Percentiles rank a stretch among this genome's conserved stretches.
Evolutionary conservation across 2,797 vertebrate species (phyloP).

Genomic region (Ctenochaetus hawaiiensis): DNA sequence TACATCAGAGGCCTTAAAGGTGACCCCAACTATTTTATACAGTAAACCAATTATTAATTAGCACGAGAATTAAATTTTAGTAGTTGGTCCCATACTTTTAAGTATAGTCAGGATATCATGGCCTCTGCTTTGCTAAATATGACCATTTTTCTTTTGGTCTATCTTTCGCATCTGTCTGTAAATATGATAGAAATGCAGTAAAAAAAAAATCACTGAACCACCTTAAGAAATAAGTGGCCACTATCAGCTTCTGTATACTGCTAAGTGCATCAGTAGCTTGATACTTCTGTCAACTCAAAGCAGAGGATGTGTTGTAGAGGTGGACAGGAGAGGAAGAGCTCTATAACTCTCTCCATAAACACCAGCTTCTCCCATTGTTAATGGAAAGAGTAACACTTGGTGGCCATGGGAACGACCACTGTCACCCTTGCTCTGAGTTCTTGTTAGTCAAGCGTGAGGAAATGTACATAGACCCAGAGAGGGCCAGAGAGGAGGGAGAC

Average conservation of each 20-base stretch:
- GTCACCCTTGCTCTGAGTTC: constrained; percentile 50
- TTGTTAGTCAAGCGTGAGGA: constrained; percentile 66
- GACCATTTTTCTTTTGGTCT: not conserved
- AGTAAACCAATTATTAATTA: too few relatives aligned
- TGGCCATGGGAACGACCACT: constrained; percentile 77
- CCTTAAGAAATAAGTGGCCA: not conserved
- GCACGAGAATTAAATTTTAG: too few relatives aligned
- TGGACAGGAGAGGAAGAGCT: constrained; percentile 52
- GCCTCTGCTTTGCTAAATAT: not conserved
- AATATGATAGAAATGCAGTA: not conserved
- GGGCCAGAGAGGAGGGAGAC: constrained; percentile 12
- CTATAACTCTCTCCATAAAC: constrained; percentile 79
- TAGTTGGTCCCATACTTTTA: too few relatives aligned
- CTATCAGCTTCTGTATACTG: not conserved
- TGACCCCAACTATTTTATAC: too few relatives aligned
- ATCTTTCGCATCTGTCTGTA: not conserved
- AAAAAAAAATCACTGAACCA: not conserved
- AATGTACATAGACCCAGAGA: constrained; percentile 43
- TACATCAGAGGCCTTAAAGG: too few relatives aligned
- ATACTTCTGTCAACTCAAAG: not conserved
- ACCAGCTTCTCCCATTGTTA: constrained; percentile 80
- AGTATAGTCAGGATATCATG: not conserved
- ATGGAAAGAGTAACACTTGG: constrained; percentile 80
- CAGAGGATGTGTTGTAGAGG: not conserved
- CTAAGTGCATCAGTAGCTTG: not conserved